Percentiles rank a stretch among this genome's conserved stretches.
These are phyloP conservation scores for Yponomeuta sedellus DNA, from an alignment of 2,888 invertebrate species.

Conservation along the genomic window DNA sequence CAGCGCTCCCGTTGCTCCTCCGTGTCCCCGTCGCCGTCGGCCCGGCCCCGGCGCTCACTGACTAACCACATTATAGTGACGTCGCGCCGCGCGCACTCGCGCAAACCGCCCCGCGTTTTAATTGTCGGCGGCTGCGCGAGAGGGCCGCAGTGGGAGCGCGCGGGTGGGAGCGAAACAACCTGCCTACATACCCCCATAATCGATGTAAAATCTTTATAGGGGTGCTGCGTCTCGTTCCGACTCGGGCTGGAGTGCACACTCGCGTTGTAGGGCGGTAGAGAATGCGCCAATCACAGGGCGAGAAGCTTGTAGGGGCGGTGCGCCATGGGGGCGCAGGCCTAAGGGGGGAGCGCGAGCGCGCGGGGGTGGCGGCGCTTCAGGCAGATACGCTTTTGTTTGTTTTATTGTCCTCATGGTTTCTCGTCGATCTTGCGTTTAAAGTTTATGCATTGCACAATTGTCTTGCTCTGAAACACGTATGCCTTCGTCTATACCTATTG, in stretches of 20 bases:
- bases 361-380: constrained; percentile 51
- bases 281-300: constrained; percentile 22
- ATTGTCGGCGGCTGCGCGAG: constrained; percentile 74
- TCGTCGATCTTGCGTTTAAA: constrained; percentile 74
- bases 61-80: constrained; percentile 80
- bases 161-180: constrained; percentile 61
- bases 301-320: constrained; percentile 10
- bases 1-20: constrained; percentile 38
- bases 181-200: constrained; percentile 62
- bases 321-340: constrained; percentile 12
- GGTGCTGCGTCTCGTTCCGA: constrained; percentile 66
- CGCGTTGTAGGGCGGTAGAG: constrained; percentile 25
- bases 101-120: constrained; percentile 61
- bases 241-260: constrained; percentile 23
- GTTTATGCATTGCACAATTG: constrained; percentile 75
- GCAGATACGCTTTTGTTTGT: constrained; percentile 69
- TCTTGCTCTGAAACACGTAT: constrained; percentile 55
- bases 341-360: constrained; percentile 21
- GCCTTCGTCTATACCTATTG: constrained; percentile 1
- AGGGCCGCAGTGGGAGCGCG: constrained; percentile 57
- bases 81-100: constrained; percentile 45
- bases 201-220: constrained; percentile 66
- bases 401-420: constrained; percentile 74
- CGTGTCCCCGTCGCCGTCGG: constrained; percentile 64
- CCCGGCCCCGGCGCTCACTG: constrained; percentile 78